These are phyloP conservation scores for Crocuta crocuta DNA, from an alignment of 2,113 vertebrate genomes.

Conservation along the genomic window DNA sequence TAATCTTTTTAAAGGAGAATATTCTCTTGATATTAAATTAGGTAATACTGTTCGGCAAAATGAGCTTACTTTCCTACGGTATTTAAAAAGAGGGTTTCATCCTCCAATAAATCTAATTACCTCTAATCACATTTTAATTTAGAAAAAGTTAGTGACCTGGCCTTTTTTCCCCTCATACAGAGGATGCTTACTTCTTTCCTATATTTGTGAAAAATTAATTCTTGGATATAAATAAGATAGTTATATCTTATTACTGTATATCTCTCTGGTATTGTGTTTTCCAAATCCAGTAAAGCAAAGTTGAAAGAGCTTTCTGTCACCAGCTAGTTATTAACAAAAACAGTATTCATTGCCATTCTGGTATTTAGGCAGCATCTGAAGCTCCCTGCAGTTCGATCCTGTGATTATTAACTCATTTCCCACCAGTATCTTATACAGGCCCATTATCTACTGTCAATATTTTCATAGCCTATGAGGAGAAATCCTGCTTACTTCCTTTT, in stretches of 20 bases:
- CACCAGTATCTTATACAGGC: constrained; percentile 76
- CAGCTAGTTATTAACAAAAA: constrained; percentile 82
- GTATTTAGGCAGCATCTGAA: constrained; percentile 26
- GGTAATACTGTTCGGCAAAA: background rate
- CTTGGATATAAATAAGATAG: constrained; percentile 39
- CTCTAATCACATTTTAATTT: background rate
- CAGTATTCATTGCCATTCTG: constrained; percentile 20
- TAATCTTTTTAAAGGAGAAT: constrained; percentile 35
- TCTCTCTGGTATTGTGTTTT: constrained; percentile 45
- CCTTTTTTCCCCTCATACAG: background rate
- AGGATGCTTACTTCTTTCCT: background rate
- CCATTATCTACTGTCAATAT: constrained; percentile 89
- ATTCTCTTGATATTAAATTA: background rate
- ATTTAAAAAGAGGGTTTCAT: background rate
- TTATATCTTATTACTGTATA: constrained; percentile 10
- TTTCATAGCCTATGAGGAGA: constrained; percentile 80
- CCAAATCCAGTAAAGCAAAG: constrained; percentile 47
- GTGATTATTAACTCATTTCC: constrained; percentile 68
- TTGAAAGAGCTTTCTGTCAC: constrained; percentile 72
- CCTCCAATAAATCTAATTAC: background rate
- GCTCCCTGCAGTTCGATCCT: constrained; percentile 60
- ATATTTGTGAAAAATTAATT: constrained; percentile 57
- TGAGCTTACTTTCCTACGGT: background rate
- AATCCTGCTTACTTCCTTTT: constrained; percentile 82
- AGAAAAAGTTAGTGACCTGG: background rate